Evolutionary conservation across 2,888 invertebrate species (phyloP), one percentile per base, ranked within the genome.

Genomic region (Netelia fuscicornis): DNA sequence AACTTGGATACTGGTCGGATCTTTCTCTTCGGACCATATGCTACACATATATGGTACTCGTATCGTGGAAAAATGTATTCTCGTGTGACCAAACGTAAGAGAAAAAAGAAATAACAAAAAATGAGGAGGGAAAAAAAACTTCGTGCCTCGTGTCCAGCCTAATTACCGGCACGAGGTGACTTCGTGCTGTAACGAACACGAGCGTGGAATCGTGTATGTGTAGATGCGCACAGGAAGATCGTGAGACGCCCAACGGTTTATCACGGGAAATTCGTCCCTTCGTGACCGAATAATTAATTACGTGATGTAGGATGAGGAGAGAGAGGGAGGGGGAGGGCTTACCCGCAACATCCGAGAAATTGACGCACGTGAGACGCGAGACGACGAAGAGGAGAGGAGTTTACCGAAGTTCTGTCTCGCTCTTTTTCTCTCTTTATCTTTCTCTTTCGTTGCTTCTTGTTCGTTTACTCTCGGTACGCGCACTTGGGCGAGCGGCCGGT

Each of bases 251-350:
- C 56, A 65, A 62, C 13, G 70, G 56, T 42, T 65, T 54, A 56
- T 44, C 58, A 44, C 70, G 74, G 25, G 56, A 83, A 83, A 79
- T 75, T 80, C 64, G 83, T 83, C 58, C 56, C 37, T 42, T 79
- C 70, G 83, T 64, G 70, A 74, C 54, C 48, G n/a, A 70, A 68
- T 70, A 75, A 79, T 83, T 79, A 70, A 79, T 83, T 56, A 70
- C 52, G 30, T 6, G 62, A 44, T 48, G 11, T 44, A 1, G 20
- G 23, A 52, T 5, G 56, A 30, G 44, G 9, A 25, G 56, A 1
- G 20, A 37, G 37, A 58, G 25, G 67, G 30, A 25, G 17, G 44
- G 11, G 52, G 52, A 44, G 6, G 25, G 48, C 17, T 30, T 62
- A 25, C 25, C 54, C 65, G 37, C 52, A 56, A 42, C 54, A 42